Evolutionary conservation across 2,113 vertebrate species (phyloP), one percentile per base, ranked within the genome.

Genomic region (Pheucticus melanocephalus): DNA sequence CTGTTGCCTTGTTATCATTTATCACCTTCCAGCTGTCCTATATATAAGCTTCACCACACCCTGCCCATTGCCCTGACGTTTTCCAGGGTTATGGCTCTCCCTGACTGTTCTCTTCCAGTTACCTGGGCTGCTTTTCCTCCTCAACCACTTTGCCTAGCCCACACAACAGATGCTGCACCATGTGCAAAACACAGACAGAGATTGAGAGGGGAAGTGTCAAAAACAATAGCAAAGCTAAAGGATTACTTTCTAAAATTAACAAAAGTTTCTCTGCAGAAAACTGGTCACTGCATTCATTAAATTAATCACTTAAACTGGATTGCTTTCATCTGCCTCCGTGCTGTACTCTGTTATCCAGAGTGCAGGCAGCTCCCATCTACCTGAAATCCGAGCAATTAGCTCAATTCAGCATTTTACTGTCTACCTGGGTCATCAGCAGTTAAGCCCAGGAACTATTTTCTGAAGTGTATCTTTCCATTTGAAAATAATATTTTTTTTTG

Each of bases 381-480:
- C 40, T 63, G 53, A 72, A 17, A 87, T 13, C 15, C 16, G 27
- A 24, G 23, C 8, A 71, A 27, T 68, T 65, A 21, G 12, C 35
- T 50, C 16, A 37, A 80, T 86, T 86, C 40, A 87, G 10, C 20
- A 23, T 92, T 93, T 70, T 92, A 30, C 53, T 91, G n/a, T 83
- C 69, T 75, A 70, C 60, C 64, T 92, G 72, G 48, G 37, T 79
- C 51, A 64, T 59, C 77, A 71, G 61, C 24, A 72, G 33, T 91
- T 78, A 60, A 48, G n/a, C 78, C 68, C 64, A 92, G 79, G 75
- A 81, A 75, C 22, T 68, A 13, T 82, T 86, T 83, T 86, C 57
- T 86, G 63, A 83, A 88, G 35, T 22, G 25, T 44, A 15, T 39
- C 30, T 88, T 82, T 82, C 72, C 12, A 2, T 84, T 82, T 94